phyloP scores from a whole-genome alignment of 2,113 vertebrate genomes.

The Dicaeum eximium region DNA sequence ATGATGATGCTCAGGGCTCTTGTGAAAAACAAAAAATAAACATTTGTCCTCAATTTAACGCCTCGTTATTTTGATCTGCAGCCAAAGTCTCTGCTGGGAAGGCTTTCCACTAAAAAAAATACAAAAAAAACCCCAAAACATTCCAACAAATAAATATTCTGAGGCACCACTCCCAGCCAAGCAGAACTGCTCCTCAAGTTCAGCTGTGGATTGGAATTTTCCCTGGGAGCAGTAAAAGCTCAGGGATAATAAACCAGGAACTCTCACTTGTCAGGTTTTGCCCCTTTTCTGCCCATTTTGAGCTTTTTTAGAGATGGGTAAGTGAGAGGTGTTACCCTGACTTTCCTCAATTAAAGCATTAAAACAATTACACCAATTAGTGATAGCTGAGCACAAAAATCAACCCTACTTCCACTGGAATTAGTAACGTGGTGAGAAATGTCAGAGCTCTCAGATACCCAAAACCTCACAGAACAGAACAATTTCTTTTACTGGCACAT shows the following conservation, averaged over 20 bases:
- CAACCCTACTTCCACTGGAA: too few species aligned
- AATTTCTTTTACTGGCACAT: too few species aligned
- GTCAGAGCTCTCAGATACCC: too few species aligned
- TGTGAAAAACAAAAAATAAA: not conserved
- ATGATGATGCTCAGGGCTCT: not conserved
- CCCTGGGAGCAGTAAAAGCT: not conserved
- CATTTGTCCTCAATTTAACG: not conserved
- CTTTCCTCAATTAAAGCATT: too few species aligned
- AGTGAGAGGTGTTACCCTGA: too few species aligned
- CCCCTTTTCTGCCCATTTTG: too few species aligned
- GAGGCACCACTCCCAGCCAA: not conserved
- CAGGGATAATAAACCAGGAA: rapidly evolving
- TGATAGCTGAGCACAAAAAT: too few species aligned
- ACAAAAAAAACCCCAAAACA: not conserved
- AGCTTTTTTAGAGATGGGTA: too few species aligned
- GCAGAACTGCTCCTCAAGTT: not conserved
- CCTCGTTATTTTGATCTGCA: not conserved
- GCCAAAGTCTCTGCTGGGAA: not conserved
- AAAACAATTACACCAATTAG: too few species aligned
- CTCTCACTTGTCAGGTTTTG: too few species aligned
- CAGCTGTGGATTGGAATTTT: not conserved
- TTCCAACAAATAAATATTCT: not conserved
- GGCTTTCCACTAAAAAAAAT: not conserved
- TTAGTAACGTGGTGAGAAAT: too few species aligned
- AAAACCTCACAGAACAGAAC: too few species aligned